phyloP scores from a whole-genome alignment of 1,140 invertebrate species.

The Drosophila virilis region DNA sequence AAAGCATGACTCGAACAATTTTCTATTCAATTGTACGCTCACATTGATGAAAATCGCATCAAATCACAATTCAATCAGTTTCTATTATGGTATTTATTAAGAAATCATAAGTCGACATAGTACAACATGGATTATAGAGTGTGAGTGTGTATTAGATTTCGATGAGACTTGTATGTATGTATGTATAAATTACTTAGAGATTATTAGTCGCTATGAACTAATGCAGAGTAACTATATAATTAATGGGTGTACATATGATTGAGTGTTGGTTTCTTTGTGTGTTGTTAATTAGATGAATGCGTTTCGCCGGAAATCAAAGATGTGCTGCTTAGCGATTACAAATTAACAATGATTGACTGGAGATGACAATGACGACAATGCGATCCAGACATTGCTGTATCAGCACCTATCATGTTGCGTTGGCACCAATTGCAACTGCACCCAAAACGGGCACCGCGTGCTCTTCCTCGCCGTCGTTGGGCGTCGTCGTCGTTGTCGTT shows the following conservation, averaged over 20 bases:
- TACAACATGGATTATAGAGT: conserved; percentile 67
- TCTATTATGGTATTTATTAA: conserved; percentile 68
- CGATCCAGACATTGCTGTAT: conserved; percentile 18
- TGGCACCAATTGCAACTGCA: conserved; percentile 14
- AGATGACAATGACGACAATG: conserved; percentile 23
- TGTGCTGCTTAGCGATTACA: conserved; percentile 37
- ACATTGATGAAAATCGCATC: too few species aligned
- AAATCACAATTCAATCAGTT: not conserved
- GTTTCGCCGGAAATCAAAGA: conserved; percentile 45
- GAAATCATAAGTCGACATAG: conserved; percentile 73
- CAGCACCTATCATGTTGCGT: conserved; percentile 59
- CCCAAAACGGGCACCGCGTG: conserved; percentile 2
- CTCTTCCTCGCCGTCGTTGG: conserved; percentile 30
- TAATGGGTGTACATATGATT: conserved; percentile 23
- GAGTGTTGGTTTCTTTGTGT: conserved; percentile 14
- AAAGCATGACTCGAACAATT: too few species aligned
- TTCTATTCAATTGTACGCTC: too few species aligned
- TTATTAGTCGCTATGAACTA: conserved; percentile 74
- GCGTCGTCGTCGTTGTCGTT: conserved; percentile 3
- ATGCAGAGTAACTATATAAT: conserved; percentile 59
- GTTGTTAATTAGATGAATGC: conserved; percentile 53
- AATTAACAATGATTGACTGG: conserved; percentile 63
- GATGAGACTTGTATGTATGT: conserved; percentile 51
- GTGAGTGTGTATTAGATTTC: conserved; percentile 41
- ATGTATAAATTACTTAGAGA: conserved; percentile 78